These are phyloP conservation scores for Nothura maculosa DNA, from an alignment of 2,797 vertebrate species.

Conservation along the genomic window DNA sequence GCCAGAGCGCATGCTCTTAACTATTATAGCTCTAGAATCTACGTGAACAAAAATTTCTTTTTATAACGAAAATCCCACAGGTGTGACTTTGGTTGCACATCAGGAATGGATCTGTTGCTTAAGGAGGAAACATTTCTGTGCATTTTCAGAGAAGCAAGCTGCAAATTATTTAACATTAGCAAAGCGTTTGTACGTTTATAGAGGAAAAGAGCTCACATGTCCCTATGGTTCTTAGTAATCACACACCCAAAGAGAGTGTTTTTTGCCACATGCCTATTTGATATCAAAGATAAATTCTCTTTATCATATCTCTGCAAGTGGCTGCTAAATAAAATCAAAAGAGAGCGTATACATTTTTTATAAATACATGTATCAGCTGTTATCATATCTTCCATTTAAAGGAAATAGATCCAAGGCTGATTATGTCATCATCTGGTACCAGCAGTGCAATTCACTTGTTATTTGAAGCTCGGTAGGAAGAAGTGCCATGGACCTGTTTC, in stretches of 20 bases:
- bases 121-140: neutral
- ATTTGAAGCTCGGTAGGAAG: neutral
- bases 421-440: neutral
- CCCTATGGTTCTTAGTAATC: neutral
- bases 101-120: neutral
- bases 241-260: neutral
- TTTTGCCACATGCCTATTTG: neutral
- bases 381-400: neutral
- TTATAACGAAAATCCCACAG: neutral
- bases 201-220: neutral
- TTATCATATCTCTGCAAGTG: neutral
- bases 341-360: neutral
- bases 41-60: neutral
- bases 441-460: neutral
- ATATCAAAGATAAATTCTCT: neutral
- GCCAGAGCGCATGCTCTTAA: neutral
- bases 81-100: neutral
- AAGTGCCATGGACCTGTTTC: neutral
- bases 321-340: neutral
- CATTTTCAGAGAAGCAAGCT: constrained; percentile 6
- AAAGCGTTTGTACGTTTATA: neutral
- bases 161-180: neutral
- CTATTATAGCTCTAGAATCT: neutral
- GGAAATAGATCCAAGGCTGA: neutral
- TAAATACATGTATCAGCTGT: neutral